Evolutionary conservation across 2,797 vertebrate species (phyloP), one percentile per base, ranked within the genome.

Genomic region (Dendrocincla fuliginosa): DNA sequence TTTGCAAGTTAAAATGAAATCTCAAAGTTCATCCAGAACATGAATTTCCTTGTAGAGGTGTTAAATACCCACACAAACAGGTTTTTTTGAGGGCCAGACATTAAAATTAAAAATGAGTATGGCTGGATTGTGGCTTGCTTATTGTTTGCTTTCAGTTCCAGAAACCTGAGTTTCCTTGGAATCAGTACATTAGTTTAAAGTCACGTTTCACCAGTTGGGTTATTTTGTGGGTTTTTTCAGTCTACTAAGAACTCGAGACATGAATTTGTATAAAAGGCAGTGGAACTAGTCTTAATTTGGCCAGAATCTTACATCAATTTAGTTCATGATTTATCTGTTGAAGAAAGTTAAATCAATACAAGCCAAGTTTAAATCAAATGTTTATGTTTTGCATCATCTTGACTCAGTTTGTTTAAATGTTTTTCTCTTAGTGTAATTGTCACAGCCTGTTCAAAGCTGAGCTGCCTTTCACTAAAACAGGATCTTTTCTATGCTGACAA

Each of bases 341-440:
- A 89, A 83, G 75, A 85, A 93, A 75, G 68, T 85, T 91, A 87
- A 89, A 87, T 93, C 84, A 93, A 78, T 95, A 78, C 64, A 90
- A 89, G 87, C 95, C 89, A 94, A 92, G 76, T 84, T 94, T 96
- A 96, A 95, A 81, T 83, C 82, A 96, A 95, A 94, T 96, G 95
- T 94, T 96, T 94, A 89, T 83, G 49, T 91, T 96, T 93, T 91
- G 73, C 82, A 86, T 95, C 92, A 78, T 95, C 89, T 96, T 85
- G 50, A 88, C 79, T 96, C 68, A 46, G 46, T 95, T 95, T 93
- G 89, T 96, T 96, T 96, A 84, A 94, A 91, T 84, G 76, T 89
- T 89, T 42, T 69, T 91, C 47, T 69, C 67, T 16, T 19, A 83
- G 74, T 61, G 75, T 78, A 87, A 61, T 32, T 85, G 78, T 74